A percentile compares a stretch with the other conserved stretches of the same genome.
These are phyloP conservation scores for Enteromius thamalakanensis DNA, from an alignment of 2,797 vertebrate genomes.

Conservation along the genomic window DNA sequence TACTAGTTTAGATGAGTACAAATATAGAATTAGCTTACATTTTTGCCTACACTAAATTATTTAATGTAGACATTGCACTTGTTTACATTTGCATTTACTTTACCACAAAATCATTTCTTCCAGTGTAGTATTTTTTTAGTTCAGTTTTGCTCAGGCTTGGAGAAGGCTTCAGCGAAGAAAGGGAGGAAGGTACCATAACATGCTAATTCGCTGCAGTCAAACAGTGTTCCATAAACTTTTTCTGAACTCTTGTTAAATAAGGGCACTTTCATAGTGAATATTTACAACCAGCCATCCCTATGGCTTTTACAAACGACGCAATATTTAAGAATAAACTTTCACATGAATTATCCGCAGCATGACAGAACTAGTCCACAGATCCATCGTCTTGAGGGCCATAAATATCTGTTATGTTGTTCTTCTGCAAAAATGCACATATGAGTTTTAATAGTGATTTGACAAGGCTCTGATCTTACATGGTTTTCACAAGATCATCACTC, in stretches of 20 bases:
- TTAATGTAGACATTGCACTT: too few species aligned
- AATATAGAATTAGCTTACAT: too few species aligned
- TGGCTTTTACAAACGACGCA: neutral
- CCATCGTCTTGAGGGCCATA: neutral
- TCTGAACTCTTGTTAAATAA: constrained; percentile 6
- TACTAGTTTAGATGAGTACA: too few species aligned
- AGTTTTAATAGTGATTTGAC: constrained; percentile 4
- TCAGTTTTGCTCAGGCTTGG: neutral
- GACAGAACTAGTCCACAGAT: constrained; percentile 1
- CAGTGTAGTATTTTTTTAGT: neutral
- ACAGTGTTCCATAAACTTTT: neutral
- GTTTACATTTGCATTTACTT: too few species aligned
- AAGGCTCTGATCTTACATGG: neutral
- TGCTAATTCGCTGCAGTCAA: neutral
- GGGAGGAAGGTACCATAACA: neutral
- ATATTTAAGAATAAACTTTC: constrained; percentile 22
- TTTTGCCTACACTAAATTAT: too few species aligned
- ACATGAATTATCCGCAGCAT: constrained; percentile 13
- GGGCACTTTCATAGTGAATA: neutral
- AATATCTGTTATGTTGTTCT: neutral
- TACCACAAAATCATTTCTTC: too few species aligned
- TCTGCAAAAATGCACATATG: neutral
- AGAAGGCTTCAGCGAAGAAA: neutral
- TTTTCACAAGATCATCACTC: neutral
- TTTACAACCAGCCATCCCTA: constrained; percentile 16